Conservation (phyloP, 1,140 invertebrate genomes). For the Megathymus violae region DNA sequence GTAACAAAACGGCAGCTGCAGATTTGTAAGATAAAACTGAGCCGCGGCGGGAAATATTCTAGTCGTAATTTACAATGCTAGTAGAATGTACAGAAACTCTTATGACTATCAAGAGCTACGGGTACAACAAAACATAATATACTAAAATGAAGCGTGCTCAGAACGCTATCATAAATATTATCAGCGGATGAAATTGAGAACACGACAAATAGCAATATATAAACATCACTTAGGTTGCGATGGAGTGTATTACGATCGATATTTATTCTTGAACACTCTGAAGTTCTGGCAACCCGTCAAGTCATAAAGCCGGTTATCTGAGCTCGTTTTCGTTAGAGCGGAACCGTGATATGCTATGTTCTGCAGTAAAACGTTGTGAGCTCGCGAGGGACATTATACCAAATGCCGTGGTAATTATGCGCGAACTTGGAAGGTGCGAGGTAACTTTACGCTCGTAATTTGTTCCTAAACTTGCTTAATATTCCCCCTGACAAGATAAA, state of each 20-base stretch:
- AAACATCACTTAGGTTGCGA: background rate
- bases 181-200: background rate
- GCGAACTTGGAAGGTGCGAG: slow-evolving; percentile 68
- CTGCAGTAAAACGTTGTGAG: slow-evolving; percentile 53
- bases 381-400: slow-evolving; percentile 55
- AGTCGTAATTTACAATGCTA: slow-evolving; percentile 67
- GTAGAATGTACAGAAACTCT: slow-evolving; percentile 51
- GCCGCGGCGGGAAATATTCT: slow-evolving; percentile 53
- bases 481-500: slow-evolving; percentile 78
- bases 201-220: slow-evolving; percentile 4
- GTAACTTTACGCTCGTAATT: slow-evolving; percentile 73
- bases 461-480: slow-evolving; percentile 80
- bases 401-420: slow-evolving; percentile 70
- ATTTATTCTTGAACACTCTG: slow-evolving; percentile 61
- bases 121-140: slow-evolving; percentile 2
- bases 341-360: slow-evolving; percentile 54
- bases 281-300: slow-evolving; percentile 63
- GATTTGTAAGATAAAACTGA: slow-evolving; percentile 60
- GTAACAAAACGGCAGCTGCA: slow-evolving; percentile 51
- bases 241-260: slow-evolving; percentile 30
- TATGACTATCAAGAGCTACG: slow-evolving; percentile 42
- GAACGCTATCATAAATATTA: background rate
- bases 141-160: background rate
- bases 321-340: slow-evolving; percentile 65
- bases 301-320: slow-evolving; percentile 75